These are phyloP conservation scores for Himalopsyche kuldschensis DNA, from an alignment of 2,888 invertebrate species.

Conservation along the genomic window DNA sequence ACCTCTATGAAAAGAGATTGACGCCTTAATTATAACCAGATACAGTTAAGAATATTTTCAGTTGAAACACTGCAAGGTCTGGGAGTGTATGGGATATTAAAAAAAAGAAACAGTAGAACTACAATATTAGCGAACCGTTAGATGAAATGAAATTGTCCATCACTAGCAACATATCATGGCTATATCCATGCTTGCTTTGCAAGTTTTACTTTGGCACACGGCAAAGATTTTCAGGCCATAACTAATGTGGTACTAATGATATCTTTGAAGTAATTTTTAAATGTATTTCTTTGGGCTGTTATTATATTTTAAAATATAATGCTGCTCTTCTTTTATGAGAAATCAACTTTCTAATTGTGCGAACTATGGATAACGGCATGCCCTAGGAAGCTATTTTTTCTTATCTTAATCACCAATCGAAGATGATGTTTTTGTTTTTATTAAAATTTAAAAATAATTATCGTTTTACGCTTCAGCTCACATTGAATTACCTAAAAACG, in stretches of 20 bases:
- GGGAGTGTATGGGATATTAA: too few relatives aligned
- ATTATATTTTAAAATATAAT: background rate
- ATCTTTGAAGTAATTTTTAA: background rate
- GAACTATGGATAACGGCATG: background rate
- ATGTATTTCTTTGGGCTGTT: background rate
- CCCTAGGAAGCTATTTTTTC: background rate
- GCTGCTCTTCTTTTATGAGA: background rate
- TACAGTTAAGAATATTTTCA: too few relatives aligned
- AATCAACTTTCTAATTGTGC: background rate
- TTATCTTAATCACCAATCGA: background rate
- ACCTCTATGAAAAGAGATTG: too few relatives aligned
- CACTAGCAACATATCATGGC: background rate
- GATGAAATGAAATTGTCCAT: background rate
- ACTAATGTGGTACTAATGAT: background rate
- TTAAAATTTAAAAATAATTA: too few relatives aligned
- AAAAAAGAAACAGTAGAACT: too few relatives aligned
- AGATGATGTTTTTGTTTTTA: background rate
- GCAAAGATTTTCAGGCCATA: background rate
- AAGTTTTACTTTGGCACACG: background rate
- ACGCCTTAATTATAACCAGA: too few relatives aligned
- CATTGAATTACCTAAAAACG: too few relatives aligned
- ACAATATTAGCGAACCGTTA: too few relatives aligned
- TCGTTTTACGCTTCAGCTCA: too few relatives aligned
- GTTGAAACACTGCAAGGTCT: too few relatives aligned
- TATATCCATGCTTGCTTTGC: background rate